Evolutionary conservation across 2,113 vertebrate genomes (phyloP).

Genomic region (Scomber scombrus): DNA sequence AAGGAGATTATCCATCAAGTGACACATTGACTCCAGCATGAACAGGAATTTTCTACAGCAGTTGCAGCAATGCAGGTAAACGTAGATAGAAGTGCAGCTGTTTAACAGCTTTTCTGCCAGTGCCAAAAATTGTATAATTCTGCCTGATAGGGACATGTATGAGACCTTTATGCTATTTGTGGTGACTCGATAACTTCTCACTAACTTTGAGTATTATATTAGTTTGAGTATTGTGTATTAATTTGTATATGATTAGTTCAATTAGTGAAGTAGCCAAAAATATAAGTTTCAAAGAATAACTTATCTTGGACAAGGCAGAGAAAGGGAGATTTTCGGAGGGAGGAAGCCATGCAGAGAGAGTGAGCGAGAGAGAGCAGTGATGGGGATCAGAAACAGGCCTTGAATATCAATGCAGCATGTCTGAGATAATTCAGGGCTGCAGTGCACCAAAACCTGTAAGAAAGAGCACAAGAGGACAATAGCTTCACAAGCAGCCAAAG

Average conservation of each 20-base stretch:
- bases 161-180: neutral
- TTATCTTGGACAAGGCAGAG: constrained; percentile 14
- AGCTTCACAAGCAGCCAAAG: constrained; percentile 44
- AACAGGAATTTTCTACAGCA: neutral
- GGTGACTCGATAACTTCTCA: constrained; percentile 13
- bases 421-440: constrained; percentile 89
- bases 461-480: constrained; percentile 64
- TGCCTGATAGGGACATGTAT: no score
- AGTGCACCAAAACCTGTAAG: constrained; percentile 94
- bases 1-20: constrained; percentile 5
- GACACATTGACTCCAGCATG: constrained; percentile 9
- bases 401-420: constrained; percentile 96
- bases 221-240: neutral
- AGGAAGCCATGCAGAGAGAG: constrained; percentile 15
- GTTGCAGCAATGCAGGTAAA: constrained; percentile 39
- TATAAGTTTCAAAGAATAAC: constrained; percentile 27
- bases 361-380: constrained; percentile 79
- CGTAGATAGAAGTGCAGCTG: neutral
- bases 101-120: no score
- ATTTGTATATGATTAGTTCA: constrained; percentile 19
- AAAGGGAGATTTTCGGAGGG: neutral
- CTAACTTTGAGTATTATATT: constrained; percentile 19
- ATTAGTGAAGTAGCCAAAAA: constrained; percentile 3
- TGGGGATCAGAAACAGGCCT: constrained; percentile 88
- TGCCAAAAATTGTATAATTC: no score